These are phyloP conservation scores for Xylocopa sonorina DNA, from an alignment of 1,140 invertebrate genomes.

Conservation along the genomic window DNA sequence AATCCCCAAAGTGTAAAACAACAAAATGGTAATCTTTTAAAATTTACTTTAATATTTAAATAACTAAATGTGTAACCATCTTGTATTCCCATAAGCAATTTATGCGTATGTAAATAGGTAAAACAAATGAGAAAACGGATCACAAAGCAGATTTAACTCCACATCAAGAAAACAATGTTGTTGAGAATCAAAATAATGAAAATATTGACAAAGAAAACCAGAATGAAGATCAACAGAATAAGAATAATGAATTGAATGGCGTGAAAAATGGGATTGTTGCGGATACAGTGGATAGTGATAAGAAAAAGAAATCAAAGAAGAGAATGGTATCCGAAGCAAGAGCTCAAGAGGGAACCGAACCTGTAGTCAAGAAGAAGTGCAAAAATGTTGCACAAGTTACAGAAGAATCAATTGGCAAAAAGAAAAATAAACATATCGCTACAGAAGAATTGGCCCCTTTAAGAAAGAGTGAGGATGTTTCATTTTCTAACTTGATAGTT, in stretches of 20 bases:
- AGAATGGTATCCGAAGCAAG: conserved; percentile 40
- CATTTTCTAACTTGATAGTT: neutral
- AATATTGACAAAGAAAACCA: conserved; percentile 73
- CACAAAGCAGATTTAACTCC: neutral
- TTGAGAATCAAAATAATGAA: conserved; percentile 77
- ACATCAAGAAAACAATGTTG: conserved; percentile 64
- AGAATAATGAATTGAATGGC: conserved; percentile 34
- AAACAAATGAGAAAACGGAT: neutral
- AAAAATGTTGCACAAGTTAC: conserved; percentile 24
- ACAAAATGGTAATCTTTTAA: conserved; percentile 60
- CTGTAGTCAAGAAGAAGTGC: conserved; percentile 44
- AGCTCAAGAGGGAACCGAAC: conserved; percentile 23
- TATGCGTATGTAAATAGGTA: neutral
- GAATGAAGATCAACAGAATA: conserved; percentile 47
- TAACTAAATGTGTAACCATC: too few relatives aligned
- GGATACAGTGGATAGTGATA: conserved; percentile 55
- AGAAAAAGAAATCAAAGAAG: conserved; percentile 60
- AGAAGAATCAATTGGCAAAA: conserved; percentile 17
- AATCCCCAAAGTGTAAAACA: conserved; percentile 5
- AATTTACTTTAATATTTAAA: neutral
- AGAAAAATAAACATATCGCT: conserved; percentile 42
- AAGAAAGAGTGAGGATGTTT: conserved; percentile 44
- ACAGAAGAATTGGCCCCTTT: conserved; percentile 12
- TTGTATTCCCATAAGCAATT: neutral
- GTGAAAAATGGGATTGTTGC: conserved; percentile 11